Conservation (phyloP, 2,888 invertebrate genomes). For the Cerceris ruficornis region DNA sequence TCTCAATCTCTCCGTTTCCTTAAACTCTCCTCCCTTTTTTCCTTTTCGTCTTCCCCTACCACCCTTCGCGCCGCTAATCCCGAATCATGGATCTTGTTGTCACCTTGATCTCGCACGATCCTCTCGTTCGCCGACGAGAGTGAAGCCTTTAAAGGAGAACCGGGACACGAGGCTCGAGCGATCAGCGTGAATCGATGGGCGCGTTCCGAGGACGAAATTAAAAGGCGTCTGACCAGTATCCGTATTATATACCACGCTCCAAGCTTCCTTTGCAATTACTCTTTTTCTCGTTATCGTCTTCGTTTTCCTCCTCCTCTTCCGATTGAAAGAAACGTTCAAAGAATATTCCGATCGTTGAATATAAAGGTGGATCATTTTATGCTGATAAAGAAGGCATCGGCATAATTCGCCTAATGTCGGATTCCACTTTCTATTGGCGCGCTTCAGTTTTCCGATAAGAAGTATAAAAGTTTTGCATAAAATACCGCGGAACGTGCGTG, state of each 20-base stretch:
- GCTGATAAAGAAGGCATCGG: background rate
- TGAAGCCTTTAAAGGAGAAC: slow-evolving; percentile 66
- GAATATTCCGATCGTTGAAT: too few relatives aligned
- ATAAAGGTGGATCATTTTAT: background rate
- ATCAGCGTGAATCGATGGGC: background rate
- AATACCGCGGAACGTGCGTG: slow-evolving; percentile 29
- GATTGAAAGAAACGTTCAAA: too few relatives aligned
- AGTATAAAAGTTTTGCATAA: slow-evolving; percentile 25
- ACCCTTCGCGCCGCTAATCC: slow-evolving; percentile 62
- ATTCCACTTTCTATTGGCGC: slow-evolving; percentile 15
- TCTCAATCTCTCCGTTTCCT: slow-evolving; percentile 16
- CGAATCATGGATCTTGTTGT: slow-evolving; percentile 70
- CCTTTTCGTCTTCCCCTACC: slow-evolving; percentile 31
- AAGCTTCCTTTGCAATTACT: background rate
- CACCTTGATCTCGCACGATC: slow-evolving; percentile 66
- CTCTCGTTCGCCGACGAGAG: slow-evolving; percentile 46
- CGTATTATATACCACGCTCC: background rate
- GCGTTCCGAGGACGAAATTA: slow-evolving; percentile 19
- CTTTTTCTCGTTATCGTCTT: too few relatives aligned
- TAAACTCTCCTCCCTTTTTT: slow-evolving; percentile 7
- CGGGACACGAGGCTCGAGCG: slow-evolving; percentile 31
- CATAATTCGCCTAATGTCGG: background rate
- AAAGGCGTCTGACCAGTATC: slow-evolving; percentile 6
- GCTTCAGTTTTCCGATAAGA: slow-evolving; percentile 27
- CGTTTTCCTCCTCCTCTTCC: too few relatives aligned